Conservation (phyloP, 2,888 invertebrate species). For the Julus scanicus region DNA sequence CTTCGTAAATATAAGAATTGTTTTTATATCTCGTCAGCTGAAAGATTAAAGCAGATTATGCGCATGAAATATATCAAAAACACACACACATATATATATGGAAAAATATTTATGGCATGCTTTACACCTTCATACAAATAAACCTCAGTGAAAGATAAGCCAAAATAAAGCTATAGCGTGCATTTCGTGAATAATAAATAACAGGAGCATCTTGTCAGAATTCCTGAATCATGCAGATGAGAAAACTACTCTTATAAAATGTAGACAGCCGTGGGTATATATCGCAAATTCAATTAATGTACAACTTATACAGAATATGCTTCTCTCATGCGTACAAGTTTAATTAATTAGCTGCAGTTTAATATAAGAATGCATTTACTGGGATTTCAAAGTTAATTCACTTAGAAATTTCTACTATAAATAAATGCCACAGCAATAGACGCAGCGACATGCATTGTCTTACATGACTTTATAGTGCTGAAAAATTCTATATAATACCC, state of each 20-base stretch:
- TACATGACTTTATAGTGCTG: no score
- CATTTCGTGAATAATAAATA: neutral
- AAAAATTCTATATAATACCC: no score
- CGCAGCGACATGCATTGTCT: no score
- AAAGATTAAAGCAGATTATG: constrained; percentile 34
- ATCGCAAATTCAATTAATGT: neutral
- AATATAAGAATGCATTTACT: neutral
- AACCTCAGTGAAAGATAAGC: neutral
- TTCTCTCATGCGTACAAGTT: neutral
- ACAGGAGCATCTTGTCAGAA: neutral
- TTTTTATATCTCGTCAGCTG: constrained; percentile 3
- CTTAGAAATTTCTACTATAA: no score
- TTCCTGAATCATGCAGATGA: neutral
- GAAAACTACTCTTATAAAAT: neutral
- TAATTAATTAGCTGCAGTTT: neutral
- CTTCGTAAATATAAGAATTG: neutral
- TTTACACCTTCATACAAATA: neutral
- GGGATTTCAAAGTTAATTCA: neutral
- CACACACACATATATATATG: neutral
- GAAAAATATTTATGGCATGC: neutral
- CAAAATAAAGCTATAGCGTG: neutral
- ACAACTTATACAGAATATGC: neutral
- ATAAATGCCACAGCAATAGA: no score
- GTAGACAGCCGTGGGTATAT: neutral
- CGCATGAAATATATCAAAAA: neutral